These are phyloP conservation scores for Leptinotarsa texana DNA, from an alignment of 1,140 invertebrate species.

Conservation along the genomic window DNA sequence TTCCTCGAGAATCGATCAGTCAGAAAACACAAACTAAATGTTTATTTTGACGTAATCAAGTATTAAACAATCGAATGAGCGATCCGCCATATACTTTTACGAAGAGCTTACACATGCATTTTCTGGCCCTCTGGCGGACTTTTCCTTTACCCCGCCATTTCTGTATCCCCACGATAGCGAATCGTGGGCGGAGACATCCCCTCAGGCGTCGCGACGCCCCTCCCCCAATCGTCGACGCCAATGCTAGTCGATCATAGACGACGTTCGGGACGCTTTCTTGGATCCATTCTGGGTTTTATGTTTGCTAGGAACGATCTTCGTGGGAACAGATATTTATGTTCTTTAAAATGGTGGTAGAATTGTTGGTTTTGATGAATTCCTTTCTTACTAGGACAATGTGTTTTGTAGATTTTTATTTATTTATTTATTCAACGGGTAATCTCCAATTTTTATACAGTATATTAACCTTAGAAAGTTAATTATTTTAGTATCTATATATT, in stretches of 20 bases:
- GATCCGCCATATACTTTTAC: slow-evolving; percentile 38
- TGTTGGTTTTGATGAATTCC: not conserved
- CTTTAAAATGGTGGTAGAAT: not conserved
- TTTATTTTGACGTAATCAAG: slow-evolving; percentile 39
- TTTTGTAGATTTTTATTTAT: too few relatives aligned
- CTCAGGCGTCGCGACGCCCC: slow-evolving; percentile 16
- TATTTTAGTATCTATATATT: too few relatives aligned
- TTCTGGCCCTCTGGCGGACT: slow-evolving; percentile 36
- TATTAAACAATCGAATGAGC: slow-evolving; percentile 38
- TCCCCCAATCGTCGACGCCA: not conserved
- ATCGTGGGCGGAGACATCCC: not conserved
- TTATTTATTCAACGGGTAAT: too few relatives aligned
- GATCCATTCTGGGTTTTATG: slow-evolving; percentile 2
- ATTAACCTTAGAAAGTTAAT: too few relatives aligned
- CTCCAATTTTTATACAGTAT: too few relatives aligned
- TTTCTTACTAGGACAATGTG: not conserved
- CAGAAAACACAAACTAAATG: slow-evolving; percentile 35
- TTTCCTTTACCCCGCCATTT: slow-evolving; percentile 26
- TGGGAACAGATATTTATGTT: not conserved
- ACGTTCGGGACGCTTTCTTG: slow-evolving; percentile 1
- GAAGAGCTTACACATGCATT: slow-evolving; percentile 25
- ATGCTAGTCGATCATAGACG: slow-evolving; percentile 9
- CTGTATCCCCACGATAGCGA: not conserved
- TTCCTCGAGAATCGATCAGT: slow-evolving; percentile 23
- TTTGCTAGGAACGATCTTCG: not conserved